These are phyloP conservation scores for Graptemys geographica DNA, from an alignment of 2,797 vertebrate genomes.

Conservation along the genomic window DNA sequence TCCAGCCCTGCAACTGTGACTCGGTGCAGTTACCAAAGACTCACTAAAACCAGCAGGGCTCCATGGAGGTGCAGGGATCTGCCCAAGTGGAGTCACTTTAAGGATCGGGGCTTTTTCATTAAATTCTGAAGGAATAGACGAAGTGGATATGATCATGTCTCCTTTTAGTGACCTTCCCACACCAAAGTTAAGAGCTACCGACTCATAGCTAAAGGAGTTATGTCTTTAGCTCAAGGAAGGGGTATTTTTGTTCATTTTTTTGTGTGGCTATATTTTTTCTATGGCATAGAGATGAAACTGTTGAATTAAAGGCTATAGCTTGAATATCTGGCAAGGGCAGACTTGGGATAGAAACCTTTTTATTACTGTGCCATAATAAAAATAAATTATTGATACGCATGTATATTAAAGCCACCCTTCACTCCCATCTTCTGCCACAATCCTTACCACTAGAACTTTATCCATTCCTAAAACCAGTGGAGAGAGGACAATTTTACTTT, in stretches of 20 bases:
- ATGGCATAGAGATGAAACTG: background rate
- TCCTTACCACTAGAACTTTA: background rate
- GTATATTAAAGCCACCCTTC: slow-evolving; percentile 11
- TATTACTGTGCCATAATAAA: background rate
- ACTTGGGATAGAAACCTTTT: background rate
- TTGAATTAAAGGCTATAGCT: background rate
- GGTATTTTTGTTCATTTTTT: background rate
- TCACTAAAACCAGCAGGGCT: background rate
- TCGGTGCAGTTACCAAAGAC: background rate
- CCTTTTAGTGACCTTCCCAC: background rate
- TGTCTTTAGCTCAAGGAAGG: background rate
- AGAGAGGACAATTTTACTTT: slow-evolving; percentile 42
- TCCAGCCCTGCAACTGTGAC: background rate
- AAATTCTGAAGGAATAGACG: background rate
- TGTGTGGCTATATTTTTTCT: background rate
- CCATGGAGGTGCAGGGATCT: background rate
- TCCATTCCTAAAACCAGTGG: background rate
- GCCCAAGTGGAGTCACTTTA: background rate
- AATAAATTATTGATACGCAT: slow-evolving; percentile 16
- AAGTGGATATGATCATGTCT: background rate
- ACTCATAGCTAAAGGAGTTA: slow-evolving; percentile 6
- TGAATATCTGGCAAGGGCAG: background rate
- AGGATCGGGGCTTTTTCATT: background rate
- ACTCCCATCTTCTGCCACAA: background rate
- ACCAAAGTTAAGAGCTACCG: background rate